Evolutionary conservation across 30 jellyfish, hydroid and myxozoan genomes (phyloP).

Genomic region (Chironex yamaguchii): DNA sequence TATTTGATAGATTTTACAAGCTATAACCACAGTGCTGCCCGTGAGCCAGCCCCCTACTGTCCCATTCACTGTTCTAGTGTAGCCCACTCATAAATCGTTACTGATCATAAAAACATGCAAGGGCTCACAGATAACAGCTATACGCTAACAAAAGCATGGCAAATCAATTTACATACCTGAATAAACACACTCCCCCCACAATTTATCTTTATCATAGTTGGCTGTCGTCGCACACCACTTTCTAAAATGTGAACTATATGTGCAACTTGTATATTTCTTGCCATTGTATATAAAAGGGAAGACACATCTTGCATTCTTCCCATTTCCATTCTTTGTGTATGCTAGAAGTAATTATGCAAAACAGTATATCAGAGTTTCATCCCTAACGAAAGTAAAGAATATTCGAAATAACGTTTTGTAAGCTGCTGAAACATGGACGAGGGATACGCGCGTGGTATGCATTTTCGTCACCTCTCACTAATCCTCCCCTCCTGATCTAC

Average conservation of each 20-base stretch:
- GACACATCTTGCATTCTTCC: slow-evolving; percentile 87
- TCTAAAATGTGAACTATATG: slow-evolving; percentile 41
- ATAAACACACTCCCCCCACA: slow-evolving; percentile 89
- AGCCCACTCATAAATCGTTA: no score
- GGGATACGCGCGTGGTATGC: no score
- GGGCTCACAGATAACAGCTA: no score
- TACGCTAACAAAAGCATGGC: no score
- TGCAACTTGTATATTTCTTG: slow-evolving; percentile 65
- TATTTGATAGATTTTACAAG: no score
- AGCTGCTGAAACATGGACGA: not conserved
- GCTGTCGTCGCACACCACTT: slow-evolving; percentile 92
- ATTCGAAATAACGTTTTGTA: not conserved
- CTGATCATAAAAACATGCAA: no score
- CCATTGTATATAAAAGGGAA: slow-evolving; percentile 83
- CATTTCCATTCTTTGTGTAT: slow-evolving; percentile 77
- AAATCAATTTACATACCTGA: slow-evolving; percentile 69
- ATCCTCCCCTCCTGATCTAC: no score
- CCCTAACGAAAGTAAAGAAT: not conserved
- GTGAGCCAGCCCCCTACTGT: no score
- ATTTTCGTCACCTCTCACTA: not conserved
- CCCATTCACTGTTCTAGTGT: no score
- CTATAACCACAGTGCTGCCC: no score
- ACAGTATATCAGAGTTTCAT: no score
- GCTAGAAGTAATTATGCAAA: no score
- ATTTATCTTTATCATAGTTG: slow-evolving; percentile 70